Percentiles rank a stretch among this genome's conserved stretches.
Evolutionary conservation across 2,888 invertebrate species (phyloP).

Genomic region (Panzeria rudis): DNA sequence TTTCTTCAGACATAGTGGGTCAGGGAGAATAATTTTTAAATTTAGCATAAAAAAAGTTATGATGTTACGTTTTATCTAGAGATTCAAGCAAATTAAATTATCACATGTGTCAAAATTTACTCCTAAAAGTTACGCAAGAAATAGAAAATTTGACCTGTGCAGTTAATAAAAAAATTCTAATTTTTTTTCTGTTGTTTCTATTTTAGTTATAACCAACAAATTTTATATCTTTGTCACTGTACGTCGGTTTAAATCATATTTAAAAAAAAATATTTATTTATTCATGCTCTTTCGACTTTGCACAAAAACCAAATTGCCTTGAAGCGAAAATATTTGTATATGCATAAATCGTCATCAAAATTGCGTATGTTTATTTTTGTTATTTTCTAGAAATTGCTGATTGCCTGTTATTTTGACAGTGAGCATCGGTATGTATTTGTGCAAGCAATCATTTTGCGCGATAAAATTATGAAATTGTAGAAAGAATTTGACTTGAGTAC

Average conservation of each 20-base stretch:
- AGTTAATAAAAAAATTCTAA: no score
- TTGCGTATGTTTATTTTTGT: constrained; percentile 7
- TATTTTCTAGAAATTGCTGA: constrained; percentile 42
- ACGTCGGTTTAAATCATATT: neutral
- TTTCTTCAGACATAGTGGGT: no score
- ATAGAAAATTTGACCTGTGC: no score
- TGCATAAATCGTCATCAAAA: neutral
- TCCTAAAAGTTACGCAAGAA: no score
- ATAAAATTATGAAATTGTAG: constrained; percentile 7
- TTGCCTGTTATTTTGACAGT: constrained; percentile 65
- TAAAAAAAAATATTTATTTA: neutral
- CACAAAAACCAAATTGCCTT: neutral
- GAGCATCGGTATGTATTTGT: constrained; percentile 58
- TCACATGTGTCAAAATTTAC: no score
- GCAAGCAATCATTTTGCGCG: neutral
- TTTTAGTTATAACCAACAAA: no score
- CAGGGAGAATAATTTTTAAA: no score
- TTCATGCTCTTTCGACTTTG: neutral
- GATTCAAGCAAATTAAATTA: no score
- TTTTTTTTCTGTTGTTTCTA: no score
- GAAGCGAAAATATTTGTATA: neutral
- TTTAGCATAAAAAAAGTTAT: no score
- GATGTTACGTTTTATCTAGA: no score
- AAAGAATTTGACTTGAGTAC: neutral
- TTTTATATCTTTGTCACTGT: neutral